These are phyloP conservation scores for Cephus rjabovi DNA, from an alignment of 2,888 invertebrate genomes.

Conservation along the genomic window DNA sequence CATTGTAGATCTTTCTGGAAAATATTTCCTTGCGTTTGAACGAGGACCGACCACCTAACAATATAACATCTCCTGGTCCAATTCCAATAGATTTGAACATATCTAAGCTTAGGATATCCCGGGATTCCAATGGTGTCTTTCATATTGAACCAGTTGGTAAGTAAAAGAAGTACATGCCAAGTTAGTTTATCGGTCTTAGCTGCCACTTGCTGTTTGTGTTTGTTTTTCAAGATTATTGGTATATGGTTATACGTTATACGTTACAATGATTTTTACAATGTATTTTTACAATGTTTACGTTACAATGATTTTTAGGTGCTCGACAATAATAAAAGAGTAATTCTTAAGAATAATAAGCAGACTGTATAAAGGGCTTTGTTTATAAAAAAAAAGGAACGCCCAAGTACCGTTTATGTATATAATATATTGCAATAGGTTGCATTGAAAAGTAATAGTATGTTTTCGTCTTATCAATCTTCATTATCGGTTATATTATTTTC, in stretches of 20 bases:
- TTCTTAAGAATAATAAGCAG: neutral
- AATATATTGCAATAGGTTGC: neutral
- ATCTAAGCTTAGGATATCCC: constrained; percentile 76
- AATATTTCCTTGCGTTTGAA: constrained; percentile 81
- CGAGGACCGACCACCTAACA: constrained; percentile 86
- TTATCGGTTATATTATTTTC: neutral
- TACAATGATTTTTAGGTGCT: neutral
- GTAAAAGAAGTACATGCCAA: constrained; percentile 20
- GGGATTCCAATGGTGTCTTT: constrained; percentile 81
- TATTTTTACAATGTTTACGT: too few species aligned
- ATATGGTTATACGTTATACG: neutral
- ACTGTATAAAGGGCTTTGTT: neutral
- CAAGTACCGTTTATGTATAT: neutral
- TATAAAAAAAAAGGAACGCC: neutral
- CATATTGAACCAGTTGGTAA: constrained; percentile 74
- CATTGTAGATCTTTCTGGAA: constrained; percentile 76
- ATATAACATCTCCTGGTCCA: constrained; percentile 85
- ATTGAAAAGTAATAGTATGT: neutral
- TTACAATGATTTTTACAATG: too few species aligned
- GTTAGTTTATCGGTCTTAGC: neutral
- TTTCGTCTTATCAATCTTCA: neutral
- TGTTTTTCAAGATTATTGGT: neutral
- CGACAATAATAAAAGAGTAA: neutral
- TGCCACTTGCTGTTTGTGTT: neutral
- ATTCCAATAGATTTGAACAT: constrained; percentile 83